phyloP scores from a whole-genome alignment of 2,797 vertebrate species.

The Pempheris klunzingeri region DNA sequence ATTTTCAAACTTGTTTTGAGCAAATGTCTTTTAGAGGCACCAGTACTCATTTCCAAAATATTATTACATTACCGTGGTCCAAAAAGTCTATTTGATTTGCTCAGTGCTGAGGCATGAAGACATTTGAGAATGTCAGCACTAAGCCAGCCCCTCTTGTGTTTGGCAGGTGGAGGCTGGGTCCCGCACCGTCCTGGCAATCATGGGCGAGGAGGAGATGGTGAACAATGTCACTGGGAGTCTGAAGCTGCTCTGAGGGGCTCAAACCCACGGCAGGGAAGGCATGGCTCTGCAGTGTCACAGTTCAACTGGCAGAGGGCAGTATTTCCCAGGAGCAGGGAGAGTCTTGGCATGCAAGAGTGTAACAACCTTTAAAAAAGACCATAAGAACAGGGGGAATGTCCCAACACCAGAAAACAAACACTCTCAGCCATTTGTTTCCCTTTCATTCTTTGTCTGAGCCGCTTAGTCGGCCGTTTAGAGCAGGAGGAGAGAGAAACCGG shows the following conservation, averaged over 20 bases:
- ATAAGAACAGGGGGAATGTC: slow-evolving; percentile 54
- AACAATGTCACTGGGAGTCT: slow-evolving; percentile 91
- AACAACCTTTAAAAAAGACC: slow-evolving; percentile 60
- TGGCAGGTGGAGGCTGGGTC: slow-evolving; percentile 87
- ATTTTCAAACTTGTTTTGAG: neutral
- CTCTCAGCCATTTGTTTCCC: slow-evolving; percentile 69
- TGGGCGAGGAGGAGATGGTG: slow-evolving; percentile 89
- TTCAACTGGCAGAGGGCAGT: slow-evolving; percentile 77
- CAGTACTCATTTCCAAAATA: neutral
- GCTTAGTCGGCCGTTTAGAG: slow-evolving; percentile 46
- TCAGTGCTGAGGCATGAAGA: neutral
- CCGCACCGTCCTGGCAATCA: slow-evolving; percentile 87
- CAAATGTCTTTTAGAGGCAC: neutral
- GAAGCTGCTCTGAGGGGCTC: slow-evolving; percentile 83
- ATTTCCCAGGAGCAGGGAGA: slow-evolving; percentile 68
- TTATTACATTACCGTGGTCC: too few relatives aligned
- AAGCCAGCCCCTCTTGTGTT: neutral
- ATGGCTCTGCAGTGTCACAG: slow-evolving; percentile 62
- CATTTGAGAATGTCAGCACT: neutral
- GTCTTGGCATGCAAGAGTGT: slow-evolving; percentile 67
- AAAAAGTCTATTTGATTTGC: neutral
- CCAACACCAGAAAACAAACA: slow-evolving; percentile 68
- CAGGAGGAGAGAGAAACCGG: slow-evolving; percentile 44
- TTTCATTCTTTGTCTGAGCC: slow-evolving; percentile 73
- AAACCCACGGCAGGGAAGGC: slow-evolving; percentile 24